phyloP scores from a whole-genome alignment of 1,140 invertebrate genomes.

The Drosophila obscura region DNA sequence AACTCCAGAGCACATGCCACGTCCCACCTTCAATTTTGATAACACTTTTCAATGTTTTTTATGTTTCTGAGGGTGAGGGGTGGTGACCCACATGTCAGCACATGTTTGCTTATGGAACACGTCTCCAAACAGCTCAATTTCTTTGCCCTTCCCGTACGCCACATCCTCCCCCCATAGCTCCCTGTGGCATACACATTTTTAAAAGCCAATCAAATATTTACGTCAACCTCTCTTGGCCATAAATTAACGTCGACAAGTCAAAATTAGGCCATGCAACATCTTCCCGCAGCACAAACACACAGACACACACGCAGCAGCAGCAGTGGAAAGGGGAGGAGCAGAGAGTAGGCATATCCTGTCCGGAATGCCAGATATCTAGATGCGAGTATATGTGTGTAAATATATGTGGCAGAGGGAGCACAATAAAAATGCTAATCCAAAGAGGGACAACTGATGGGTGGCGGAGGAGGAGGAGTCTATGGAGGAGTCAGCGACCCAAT shows the following conservation, averaged over 20 bases:
- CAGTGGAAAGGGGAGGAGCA: background rate
- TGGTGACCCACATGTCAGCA: slow-evolving; percentile 28
- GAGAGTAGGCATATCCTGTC: slow-evolving; percentile 48
- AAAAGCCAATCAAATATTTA: slow-evolving; percentile 73
- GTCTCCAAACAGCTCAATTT: slow-evolving; percentile 18
- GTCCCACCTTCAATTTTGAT: slow-evolving; percentile 2
- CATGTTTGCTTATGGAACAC: slow-evolving; percentile 20
- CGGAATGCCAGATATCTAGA: slow-evolving; percentile 31
- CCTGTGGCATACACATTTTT: slow-evolving; percentile 4
- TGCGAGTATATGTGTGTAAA: too few species aligned
- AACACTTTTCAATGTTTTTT: background rate
- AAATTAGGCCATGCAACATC: slow-evolving; percentile 60
- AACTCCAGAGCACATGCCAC: background rate
- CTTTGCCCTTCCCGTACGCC: too few species aligned
- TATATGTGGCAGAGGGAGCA: slow-evolving; percentile 4
- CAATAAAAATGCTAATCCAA: slow-evolving; percentile 75
- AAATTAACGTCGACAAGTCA: slow-evolving; percentile 66
- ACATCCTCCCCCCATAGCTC: background rate
- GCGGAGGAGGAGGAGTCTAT: slow-evolving; percentile 7
- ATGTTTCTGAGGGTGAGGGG: background rate
- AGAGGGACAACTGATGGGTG: slow-evolving; percentile 23
- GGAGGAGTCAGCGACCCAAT: slow-evolving; percentile 21
- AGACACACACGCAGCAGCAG: too few species aligned
- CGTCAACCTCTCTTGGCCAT: slow-evolving; percentile 59
- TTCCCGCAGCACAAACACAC: slow-evolving; percentile 18